Evolutionary conservation across 2,888 invertebrate genomes (phyloP), one percentile per base, ranked within the genome.

Genomic region (Torymus texanus): DNA sequence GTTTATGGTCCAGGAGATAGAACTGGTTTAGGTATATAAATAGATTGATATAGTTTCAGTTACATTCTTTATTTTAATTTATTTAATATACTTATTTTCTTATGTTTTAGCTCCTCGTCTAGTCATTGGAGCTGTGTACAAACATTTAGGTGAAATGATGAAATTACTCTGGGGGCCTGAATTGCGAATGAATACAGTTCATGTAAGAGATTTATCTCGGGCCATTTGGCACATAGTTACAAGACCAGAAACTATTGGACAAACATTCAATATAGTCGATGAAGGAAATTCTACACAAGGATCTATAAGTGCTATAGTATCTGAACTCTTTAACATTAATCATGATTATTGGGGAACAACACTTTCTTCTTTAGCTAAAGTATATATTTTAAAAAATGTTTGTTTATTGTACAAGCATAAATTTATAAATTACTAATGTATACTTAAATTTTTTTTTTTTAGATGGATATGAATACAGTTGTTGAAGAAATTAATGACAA

Each of bases 401-500:
- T 79, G 29, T 29, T 29, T 29, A 29, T 0, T 29, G 4, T 29
- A 29, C 29, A 29, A 29, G 24, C 56, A 58, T 29, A 53, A 59
- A 41, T 14, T 29, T 29, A 29, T 29, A 3, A 29, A 50, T 81
- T 61, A 53, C 16, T 14, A 53, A 75, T 82, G 51, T 81, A 76
- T 78, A 82, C 29, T 29, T 29, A 29, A 29, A 29, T 2, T 29
- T 29, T 4, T 29, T 29, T 4, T 86, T 85, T 88, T 1, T 88
- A 96, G 96, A 91, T 93, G 63, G 97, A 97, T 91, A 94, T 97
- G 91, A 93, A 93, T 0, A 93, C 93, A 11, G 94, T 96, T 5
- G 95, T 96, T 0, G 97, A 97, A 85, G 97, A 97, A 86, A 96
- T 97, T 0, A 98, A 98, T 90, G 97, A 98, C 90, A 97, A 97